These are phyloP conservation scores for Sinocyclocheilus rhinocerous DNA, from an alignment of 2,113 vertebrate species.

Conservation along the genomic window DNA sequence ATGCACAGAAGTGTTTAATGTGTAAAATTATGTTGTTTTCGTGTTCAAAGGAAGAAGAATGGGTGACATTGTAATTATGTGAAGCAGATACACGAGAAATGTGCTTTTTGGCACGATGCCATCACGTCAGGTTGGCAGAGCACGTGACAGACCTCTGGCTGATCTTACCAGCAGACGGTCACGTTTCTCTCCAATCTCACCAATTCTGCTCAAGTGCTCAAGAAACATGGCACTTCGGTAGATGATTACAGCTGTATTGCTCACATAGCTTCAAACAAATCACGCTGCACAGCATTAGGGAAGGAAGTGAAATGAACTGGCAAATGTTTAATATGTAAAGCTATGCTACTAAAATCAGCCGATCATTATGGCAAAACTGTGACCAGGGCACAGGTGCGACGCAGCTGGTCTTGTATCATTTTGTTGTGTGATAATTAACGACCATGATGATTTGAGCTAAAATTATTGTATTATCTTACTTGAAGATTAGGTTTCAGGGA, in stretches of 20 bases:
- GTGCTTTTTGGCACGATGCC: constrained; percentile 1
- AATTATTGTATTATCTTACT: not conserved
- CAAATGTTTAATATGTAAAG: not conserved
- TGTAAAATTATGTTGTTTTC: not conserved
- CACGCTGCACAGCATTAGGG: not conserved
- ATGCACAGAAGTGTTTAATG: not conserved
- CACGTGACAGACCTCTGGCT: constrained; percentile 9
- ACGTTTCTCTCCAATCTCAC: constrained; percentile 7
- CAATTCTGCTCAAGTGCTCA: not conserved
- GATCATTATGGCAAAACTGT: not conserved
- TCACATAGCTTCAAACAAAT: not conserved
- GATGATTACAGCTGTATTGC: constrained; percentile 5
- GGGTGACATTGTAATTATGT: not conserved
- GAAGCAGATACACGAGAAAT: not conserved
- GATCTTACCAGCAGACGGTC: not conserved
- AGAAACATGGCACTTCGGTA: constrained; percentile 10
- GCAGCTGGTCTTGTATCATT: not conserved
- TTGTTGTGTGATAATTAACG: not conserved
- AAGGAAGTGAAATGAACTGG: not conserved
- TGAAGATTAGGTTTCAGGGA: not conserved
- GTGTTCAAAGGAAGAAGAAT: not conserved
- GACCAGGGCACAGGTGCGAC: not conserved
- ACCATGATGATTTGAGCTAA: not conserved
- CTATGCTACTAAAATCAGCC: not conserved
- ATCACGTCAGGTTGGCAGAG: constrained; percentile 1